These are phyloP conservation scores for Lycia hirtaria DNA, from an alignment of 2,888 invertebrate genomes.

Conservation along the genomic window DNA sequence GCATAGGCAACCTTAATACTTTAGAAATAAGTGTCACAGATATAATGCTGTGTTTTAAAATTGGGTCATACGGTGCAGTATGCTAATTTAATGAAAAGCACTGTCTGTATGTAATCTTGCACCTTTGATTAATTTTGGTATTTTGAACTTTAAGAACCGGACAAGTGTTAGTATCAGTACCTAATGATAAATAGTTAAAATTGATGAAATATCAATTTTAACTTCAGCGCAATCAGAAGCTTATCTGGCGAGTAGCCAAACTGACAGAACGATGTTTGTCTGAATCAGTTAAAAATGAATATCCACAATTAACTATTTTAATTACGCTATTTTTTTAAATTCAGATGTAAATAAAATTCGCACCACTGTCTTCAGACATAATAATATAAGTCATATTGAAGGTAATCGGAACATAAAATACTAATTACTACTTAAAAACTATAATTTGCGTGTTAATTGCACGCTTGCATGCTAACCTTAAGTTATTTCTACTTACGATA, in stretches of 20 bases:
- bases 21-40: conserved; percentile 22
- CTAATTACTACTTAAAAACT: conserved; percentile 14
- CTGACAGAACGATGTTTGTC: too few relatives aligned
- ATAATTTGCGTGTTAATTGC: conserved; percentile 19
- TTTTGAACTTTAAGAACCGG: conserved; percentile 3
- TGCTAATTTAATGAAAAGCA: conserved; percentile 67
- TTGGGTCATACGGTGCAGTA: conserved; percentile 61
- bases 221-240: too few relatives aligned
- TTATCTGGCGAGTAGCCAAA: too few relatives aligned
- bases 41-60: conserved; percentile 35
- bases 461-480: conserved; percentile 20
- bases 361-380: neutral
- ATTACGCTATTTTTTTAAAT: too few relatives aligned
- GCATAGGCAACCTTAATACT: conserved; percentile 35
- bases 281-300: too few relatives aligned
- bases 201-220: too few relatives aligned
- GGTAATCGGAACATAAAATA: conserved; percentile 4
- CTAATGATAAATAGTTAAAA: too few relatives aligned
- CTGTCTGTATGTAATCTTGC: conserved; percentile 27
- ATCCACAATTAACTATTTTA: too few relatives aligned
- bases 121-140: conserved; percentile 10
- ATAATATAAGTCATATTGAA: neutral
- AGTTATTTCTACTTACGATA: conserved; percentile 18
- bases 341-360: neutral
- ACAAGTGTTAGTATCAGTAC: too few relatives aligned